These are phyloP conservation scores for Mizuhopecten yessoensis DNA, from an alignment of 1,140 invertebrate genomes.

Conservation along the genomic window DNA sequence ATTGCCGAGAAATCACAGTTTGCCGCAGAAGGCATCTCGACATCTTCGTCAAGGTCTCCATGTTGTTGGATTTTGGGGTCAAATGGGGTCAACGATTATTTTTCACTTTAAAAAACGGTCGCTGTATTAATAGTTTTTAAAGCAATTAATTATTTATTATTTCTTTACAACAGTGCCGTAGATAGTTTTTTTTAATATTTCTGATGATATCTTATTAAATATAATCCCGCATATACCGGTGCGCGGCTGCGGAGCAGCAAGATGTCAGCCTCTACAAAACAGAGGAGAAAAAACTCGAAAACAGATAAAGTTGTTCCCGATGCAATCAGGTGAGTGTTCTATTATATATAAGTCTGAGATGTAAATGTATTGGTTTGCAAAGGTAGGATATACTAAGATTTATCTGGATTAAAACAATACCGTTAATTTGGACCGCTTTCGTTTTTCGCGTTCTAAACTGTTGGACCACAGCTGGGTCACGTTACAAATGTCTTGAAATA, in stretches of 20 bases:
- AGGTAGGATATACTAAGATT: too few relatives aligned
- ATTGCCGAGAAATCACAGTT: constrained; percentile 42
- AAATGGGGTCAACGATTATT: neutral
- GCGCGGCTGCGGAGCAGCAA: constrained; percentile 50
- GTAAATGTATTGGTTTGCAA: neutral
- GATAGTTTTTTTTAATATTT: too few relatives aligned
- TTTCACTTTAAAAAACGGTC: neutral
- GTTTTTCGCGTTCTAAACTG: too few relatives aligned
- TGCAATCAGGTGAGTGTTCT: constrained; percentile 44
- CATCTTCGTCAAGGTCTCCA: constrained; percentile 50
- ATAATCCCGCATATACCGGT: neutral
- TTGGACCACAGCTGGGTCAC: too few relatives aligned
- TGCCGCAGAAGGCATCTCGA: constrained; percentile 23
- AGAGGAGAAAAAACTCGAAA: constrained; percentile 55
- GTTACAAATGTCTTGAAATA: too few relatives aligned
- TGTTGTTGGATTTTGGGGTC: constrained; percentile 45
- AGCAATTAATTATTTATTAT: neutral
- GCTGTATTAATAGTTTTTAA: neutral
- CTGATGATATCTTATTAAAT: neutral
- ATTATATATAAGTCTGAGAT: neutral
- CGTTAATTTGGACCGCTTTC: too few relatives aligned
- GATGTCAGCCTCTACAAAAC: constrained; percentile 70
- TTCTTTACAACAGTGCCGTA: too few relatives aligned
- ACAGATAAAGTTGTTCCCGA: neutral
- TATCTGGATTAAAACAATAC: too few relatives aligned